phyloP scores from a whole-genome alignment of 2,113 vertebrate genomes.

The Psammodynastes pulverulentus region DNA sequence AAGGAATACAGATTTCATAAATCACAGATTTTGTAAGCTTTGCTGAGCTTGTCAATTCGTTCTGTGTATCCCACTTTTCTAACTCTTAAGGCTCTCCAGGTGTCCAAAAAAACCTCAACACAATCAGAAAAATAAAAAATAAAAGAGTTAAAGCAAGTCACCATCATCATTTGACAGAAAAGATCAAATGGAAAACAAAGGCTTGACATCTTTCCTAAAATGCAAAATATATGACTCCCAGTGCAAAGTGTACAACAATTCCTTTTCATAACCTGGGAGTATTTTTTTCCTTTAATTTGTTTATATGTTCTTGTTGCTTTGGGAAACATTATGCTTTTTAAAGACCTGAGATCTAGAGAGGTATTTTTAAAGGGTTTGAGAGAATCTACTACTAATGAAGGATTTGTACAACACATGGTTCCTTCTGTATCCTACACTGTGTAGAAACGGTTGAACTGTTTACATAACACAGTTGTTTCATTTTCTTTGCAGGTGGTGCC shows the following conservation, averaged over 20 bases:
- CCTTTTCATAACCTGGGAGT: neutral
- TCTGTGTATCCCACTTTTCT: neutral
- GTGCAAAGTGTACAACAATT: neutral
- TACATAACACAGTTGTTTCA: neutral
- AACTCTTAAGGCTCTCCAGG: neutral
- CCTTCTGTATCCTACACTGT: accelerated
- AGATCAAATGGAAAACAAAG: neutral
- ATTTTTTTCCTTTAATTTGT: neutral
- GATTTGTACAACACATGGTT: neutral
- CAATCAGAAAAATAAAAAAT: neutral
- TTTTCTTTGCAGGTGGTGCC: neutral
- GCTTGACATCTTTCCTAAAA: neutral
- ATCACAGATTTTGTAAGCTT: neutral
- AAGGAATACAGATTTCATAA: neutral
- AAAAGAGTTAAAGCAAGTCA: neutral
- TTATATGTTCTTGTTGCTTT: neutral
- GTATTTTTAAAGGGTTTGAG: constrained; percentile 1
- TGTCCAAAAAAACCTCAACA: neutral
- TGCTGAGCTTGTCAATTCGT: accelerated
- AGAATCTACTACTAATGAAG: neutral
- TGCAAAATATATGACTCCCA: neutral
- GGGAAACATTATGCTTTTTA: neutral
- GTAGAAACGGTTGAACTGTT: neutral
- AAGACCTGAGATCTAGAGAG: accelerated
- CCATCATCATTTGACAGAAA: neutral